phyloP scores from a whole-genome alignment of 2,888 invertebrate genomes.

The Cordilura impudica region DNA sequence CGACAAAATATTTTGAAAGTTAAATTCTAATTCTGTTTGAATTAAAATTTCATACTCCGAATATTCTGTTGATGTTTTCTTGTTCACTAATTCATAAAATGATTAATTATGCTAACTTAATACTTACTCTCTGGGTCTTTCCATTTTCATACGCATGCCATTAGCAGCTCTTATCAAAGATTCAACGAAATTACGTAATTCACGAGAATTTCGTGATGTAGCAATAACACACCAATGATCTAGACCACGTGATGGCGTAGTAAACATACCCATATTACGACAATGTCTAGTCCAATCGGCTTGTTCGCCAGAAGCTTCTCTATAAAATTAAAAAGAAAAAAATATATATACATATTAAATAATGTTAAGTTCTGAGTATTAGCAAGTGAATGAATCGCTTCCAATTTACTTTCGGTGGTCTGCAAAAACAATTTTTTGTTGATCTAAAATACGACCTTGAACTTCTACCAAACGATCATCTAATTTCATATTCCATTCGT shows the following conservation, averaged over 20 bases:
- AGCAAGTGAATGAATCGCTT: background rate
- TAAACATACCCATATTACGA: constrained; percentile 79
- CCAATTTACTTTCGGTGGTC: constrained; percentile 69
- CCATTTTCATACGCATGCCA: constrained; percentile 78
- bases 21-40: no score
- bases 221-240: constrained; percentile 77
- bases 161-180: constrained; percentile 76
- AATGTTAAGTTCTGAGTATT: background rate
- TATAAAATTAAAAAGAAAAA: constrained; percentile 35
- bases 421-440: constrained; percentile 83
- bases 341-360: background rate
- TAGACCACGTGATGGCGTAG: constrained; percentile 73
- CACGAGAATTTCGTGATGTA: constrained; percentile 68
- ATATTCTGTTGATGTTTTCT: no score
- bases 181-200: constrained; percentile 70
- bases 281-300: constrained; percentile 90
- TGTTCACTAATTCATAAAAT: no score
- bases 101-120: no score
- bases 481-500: constrained; percentile 85
- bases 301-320: constrained; percentile 78
- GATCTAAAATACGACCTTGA: constrained; percentile 82
- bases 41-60: no score
- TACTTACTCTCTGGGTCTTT: constrained; percentile 77
- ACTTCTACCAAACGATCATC: constrained; percentile 82
- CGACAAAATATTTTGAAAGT: no score